A percentile compares a stretch with the other conserved stretches of the same genome.
Evolutionary conservation across 1,140 invertebrate genomes (phyloP).

Genomic region (Chymomyza costata): DNA sequence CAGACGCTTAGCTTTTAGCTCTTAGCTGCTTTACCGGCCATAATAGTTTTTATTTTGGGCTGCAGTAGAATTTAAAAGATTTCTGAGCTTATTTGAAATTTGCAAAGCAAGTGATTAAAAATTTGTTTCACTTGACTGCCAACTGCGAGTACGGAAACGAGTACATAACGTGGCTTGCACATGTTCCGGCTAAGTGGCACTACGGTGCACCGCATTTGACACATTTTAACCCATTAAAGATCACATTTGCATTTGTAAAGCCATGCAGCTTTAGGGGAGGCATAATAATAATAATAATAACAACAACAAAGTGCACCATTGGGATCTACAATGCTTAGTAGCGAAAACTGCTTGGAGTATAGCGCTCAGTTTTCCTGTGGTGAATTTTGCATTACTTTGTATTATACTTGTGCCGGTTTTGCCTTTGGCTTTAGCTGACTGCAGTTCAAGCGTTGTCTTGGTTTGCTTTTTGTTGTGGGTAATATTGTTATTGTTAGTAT

Average conservation of each 20-base stretch:
- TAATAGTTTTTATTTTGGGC: too few relatives aligned
- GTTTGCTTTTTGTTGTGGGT: slow-evolving; percentile 19
- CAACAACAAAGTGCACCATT: slow-evolving; percentile 24
- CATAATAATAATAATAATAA: slow-evolving; percentile 24
- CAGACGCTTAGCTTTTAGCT: too few relatives aligned
- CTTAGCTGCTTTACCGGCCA: too few relatives aligned
- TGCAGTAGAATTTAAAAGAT: slow-evolving; percentile 22
- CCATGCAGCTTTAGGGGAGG: slow-evolving; percentile 2
- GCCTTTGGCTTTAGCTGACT: not conserved
- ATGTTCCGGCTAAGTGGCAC: slow-evolving; percentile 16
- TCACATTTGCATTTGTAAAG: slow-evolving; percentile 44
- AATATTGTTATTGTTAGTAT: slow-evolving; percentile 60
- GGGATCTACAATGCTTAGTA: slow-evolving; percentile 4
- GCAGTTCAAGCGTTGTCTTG: not conserved
- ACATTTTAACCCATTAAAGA: slow-evolving; percentile 51
- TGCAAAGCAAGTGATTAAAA: slow-evolving; percentile 56
- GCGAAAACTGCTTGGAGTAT: slow-evolving; percentile 17
- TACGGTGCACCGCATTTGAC: slow-evolving; percentile 38
- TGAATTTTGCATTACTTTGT: slow-evolving; percentile 56
- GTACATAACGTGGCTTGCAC: too few relatives aligned
- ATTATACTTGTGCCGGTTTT: slow-evolving; percentile 43
- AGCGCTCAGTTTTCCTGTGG: slow-evolving; percentile 28
- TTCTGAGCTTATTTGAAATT: slow-evolving; percentile 47
- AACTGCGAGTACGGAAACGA: not conserved
- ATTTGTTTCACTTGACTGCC: slow-evolving; percentile 20